phyloP scores from a whole-genome alignment of 2,113 vertebrate species.

The Felis catus region DNA sequence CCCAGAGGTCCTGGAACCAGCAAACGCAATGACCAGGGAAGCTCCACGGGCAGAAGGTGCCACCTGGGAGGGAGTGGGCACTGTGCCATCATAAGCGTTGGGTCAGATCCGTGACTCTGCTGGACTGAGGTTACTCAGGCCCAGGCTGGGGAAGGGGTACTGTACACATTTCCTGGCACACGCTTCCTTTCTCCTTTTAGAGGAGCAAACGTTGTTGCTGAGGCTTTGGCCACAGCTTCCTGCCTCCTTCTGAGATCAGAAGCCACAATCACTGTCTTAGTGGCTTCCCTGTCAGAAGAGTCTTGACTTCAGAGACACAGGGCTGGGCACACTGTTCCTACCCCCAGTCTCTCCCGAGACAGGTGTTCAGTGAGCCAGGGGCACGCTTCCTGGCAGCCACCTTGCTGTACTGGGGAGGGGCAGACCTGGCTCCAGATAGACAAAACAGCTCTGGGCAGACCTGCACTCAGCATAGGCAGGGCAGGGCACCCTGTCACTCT shows the following conservation, averaged over 20 bases:
- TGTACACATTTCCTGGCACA: conserved; percentile 9
- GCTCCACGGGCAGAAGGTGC: neutral
- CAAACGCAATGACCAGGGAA: neutral
- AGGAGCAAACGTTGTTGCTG: neutral
- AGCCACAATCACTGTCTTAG: conserved; percentile 34
- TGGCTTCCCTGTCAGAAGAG: neutral
- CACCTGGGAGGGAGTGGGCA: neutral
- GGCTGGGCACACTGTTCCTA: neutral
- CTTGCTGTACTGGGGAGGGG: neutral
- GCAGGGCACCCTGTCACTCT: neutral
- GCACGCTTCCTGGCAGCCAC: neutral
- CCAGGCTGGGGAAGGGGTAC: neutral
- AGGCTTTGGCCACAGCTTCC: conserved; percentile 73
- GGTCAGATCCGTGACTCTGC: neutral
- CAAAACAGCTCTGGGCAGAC: neutral
- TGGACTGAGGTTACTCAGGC: neutral
- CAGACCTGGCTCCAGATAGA: no score
- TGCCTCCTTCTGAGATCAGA: conserved; percentile 56
- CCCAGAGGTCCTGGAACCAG: neutral
- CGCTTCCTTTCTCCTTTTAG: conserved; percentile 62
- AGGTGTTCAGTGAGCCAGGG: neutral
- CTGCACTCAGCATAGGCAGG: neutral
- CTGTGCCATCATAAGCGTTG: accelerated
- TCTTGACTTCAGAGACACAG: neutral
- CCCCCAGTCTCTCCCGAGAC: neutral